These are phyloP conservation scores for Temnothorax curvispinosus DNA, from an alignment of 1,140 invertebrate species.

Conservation along the genomic window DNA sequence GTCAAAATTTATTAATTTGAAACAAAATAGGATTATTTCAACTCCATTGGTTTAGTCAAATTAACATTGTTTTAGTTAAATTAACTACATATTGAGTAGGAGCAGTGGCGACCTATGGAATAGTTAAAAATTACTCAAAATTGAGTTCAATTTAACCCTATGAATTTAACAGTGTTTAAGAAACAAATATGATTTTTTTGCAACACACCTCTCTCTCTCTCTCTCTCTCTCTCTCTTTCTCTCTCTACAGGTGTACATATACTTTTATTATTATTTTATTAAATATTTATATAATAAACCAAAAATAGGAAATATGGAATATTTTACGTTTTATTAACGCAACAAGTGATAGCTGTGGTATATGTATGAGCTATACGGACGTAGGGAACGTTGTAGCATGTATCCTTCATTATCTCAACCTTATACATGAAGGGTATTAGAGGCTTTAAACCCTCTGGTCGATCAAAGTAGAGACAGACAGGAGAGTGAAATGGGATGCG, in stretches of 20 bases:
- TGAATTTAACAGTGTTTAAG: too few relatives aligned
- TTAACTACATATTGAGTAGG: too few relatives aligned
- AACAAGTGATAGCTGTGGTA: slow-evolving; percentile 27
- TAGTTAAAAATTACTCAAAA: too few relatives aligned
- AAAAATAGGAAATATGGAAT: neutral
- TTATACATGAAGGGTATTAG: slow-evolving; percentile 19
- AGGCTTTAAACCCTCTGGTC: slow-evolving; percentile 3
- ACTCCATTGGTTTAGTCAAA: too few relatives aligned
- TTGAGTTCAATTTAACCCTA: too few relatives aligned
- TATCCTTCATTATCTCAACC: slow-evolving; percentile 4
- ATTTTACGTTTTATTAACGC: slow-evolving; percentile 30
- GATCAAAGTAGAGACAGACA: slow-evolving; percentile 17
- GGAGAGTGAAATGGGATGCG: slow-evolving; percentile 3
- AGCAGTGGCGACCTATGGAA: too few relatives aligned
- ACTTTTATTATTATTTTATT: neutral
- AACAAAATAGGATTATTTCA: too few relatives aligned
- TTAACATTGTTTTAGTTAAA: too few relatives aligned
- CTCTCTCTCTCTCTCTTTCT: neutral
- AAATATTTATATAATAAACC: neutral
- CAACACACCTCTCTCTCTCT: neutral
- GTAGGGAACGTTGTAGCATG: neutral
- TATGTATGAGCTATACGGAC: neutral
- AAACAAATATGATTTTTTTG: neutral
- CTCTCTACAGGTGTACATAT: neutral
- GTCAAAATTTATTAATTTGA: too few relatives aligned